Evolutionary conservation across 2,113 vertebrate species (phyloP).

Genomic region (Potamarius usumacintae): DNA sequence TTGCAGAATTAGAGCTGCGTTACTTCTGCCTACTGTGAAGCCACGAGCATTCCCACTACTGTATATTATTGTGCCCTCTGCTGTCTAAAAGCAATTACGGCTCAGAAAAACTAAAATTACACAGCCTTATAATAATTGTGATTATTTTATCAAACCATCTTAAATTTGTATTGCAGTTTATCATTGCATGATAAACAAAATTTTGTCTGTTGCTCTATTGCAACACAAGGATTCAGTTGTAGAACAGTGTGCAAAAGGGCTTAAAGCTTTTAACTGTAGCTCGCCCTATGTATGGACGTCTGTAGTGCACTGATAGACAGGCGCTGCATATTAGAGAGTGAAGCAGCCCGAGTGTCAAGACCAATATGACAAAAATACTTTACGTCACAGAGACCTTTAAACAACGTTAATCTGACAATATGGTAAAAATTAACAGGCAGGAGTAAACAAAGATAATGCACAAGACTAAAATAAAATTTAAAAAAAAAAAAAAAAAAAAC

Average conservation of each 20-base stretch:
- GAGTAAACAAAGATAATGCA: not conserved
- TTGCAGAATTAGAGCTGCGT: no score
- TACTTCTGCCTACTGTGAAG: no score
- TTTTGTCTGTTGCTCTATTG: no score
- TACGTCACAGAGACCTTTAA: not conserved
- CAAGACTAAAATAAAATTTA: not conserved
- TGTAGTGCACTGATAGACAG: no score
- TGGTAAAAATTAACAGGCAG: not conserved
- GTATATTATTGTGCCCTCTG: no score
- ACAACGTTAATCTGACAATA: not conserved
- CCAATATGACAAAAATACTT: not conserved
- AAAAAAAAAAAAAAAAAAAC: not conserved
- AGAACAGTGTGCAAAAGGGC: not conserved
- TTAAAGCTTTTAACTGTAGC: not conserved
- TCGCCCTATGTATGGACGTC: not conserved
- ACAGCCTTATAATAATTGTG: no score
- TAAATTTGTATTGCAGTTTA: no score
- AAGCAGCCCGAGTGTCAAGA: not conserved
- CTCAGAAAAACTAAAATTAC: no score
- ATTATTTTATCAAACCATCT: no score
- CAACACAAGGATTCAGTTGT: not conserved
- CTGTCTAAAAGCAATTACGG: no score
- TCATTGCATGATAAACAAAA: no score
- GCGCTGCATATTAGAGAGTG: not conserved
- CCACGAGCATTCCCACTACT: no score